Conservation (phyloP, 1,140 invertebrate genomes). For the Cataglyphis hispanica region DNA sequence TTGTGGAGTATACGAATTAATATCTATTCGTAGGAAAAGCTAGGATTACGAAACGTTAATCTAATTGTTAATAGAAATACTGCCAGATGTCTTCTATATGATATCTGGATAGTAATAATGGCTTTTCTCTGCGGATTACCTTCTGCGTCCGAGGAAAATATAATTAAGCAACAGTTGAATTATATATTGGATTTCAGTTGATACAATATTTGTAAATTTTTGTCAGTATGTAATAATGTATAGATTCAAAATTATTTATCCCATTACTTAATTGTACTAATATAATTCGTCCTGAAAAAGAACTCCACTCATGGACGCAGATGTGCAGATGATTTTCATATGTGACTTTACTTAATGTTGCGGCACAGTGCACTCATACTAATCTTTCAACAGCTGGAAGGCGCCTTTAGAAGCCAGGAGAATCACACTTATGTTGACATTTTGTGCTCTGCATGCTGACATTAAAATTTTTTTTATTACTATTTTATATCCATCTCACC, state of each 20-base stretch:
- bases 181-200: neutral
- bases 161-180: neutral
- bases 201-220: neutral
- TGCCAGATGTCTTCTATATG: neutral
- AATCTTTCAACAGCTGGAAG: conserved; percentile 24
- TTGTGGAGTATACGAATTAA: conserved; percentile 23
- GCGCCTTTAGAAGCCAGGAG: conserved; percentile 17
- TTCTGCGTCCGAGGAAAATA: conserved; percentile 12
- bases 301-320: conserved; percentile 1
- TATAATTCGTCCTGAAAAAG: neutral
- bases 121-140: conserved; percentile 13
- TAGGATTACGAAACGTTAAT: conserved; percentile 11
- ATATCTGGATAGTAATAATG: conserved; percentile 33
- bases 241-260: neutral
- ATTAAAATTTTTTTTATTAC: conserved; percentile 42
- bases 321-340: neutral
- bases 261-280: neutral
- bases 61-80: neutral
- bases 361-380: conserved; percentile 6
- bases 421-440: neutral
- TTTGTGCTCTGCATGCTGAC: conserved; percentile 57
- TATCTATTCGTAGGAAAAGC: neutral
- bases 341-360: conserved; percentile 26
- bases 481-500: conserved; percentile 41
- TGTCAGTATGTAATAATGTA: neutral